Percentiles rank a stretch among this genome's conserved stretches.
Evolutionary conservation across 2,113 vertebrate species (phyloP).

Genomic region (Gorsachius goisagi): DNA sequence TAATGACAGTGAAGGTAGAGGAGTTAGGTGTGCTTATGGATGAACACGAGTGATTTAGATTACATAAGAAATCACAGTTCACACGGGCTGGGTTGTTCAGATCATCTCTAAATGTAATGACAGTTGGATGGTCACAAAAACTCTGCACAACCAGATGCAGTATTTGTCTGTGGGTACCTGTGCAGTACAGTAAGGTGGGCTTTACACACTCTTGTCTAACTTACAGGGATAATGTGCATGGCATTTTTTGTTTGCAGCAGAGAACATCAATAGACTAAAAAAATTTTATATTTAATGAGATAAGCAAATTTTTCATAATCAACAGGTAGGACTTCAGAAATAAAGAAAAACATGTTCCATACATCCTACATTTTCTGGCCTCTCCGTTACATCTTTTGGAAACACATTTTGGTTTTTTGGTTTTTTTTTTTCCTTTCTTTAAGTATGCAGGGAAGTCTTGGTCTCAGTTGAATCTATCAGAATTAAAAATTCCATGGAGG

Average conservation of each 20-base stretch:
- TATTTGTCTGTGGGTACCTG: neutral
- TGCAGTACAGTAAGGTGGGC: neutral
- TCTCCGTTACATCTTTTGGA: neutral
- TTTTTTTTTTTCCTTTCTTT: neutral
- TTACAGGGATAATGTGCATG: neutral
- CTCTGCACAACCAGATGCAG: too few species aligned
- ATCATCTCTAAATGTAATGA: neutral
- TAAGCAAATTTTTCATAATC: neutral
- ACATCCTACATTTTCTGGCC: neutral
- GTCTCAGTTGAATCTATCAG: neutral
- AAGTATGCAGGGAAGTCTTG: neutral
- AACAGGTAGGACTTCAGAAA: neutral
- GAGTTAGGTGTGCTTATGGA: neutral
- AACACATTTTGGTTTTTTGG: neutral
- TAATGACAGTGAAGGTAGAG: neutral
- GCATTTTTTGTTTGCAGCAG: neutral
- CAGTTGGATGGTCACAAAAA: neutral
- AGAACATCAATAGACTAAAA: neutral
- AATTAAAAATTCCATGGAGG: neutral
- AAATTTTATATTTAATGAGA: neutral
- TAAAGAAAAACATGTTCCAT: neutral
- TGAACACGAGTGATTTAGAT: neutral
- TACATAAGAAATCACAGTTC: neutral
- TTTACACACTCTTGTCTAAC: neutral
- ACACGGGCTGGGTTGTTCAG: neutral